These are phyloP conservation scores for Sitophilus oryzae DNA, from an alignment of 1,140 invertebrate species.

Conservation along the genomic window DNA sequence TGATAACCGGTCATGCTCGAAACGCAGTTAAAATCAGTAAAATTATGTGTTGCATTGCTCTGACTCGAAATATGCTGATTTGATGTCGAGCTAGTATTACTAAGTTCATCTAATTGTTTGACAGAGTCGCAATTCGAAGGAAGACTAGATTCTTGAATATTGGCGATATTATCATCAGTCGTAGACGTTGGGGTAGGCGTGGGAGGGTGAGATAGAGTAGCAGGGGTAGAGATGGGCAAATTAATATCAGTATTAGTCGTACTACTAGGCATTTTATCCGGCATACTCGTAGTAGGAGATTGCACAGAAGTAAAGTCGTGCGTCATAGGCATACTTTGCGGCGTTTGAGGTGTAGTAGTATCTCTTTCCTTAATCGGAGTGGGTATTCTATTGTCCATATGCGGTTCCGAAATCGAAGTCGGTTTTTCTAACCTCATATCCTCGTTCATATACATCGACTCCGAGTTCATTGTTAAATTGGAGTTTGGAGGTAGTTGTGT, in stretches of 20 bases:
- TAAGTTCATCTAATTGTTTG: conserved; percentile 36
- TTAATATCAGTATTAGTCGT: conserved; percentile 39
- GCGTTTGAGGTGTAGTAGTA: conserved; percentile 22
- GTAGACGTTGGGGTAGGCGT: conserved; percentile 44
- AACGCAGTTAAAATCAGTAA: conserved; percentile 39
- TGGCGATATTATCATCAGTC: conserved; percentile 41
- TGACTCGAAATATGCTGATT: conserved; percentile 35
- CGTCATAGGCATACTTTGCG: conserved; percentile 34
- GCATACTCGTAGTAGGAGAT: conserved; percentile 40
- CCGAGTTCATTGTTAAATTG: conserved; percentile 30
- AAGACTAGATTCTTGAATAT: conserved; percentile 39
- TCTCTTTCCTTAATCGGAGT: conserved; percentile 18
- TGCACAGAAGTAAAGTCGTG: conserved; percentile 36
- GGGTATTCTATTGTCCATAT: conserved; percentile 28
- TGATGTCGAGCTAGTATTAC: conserved; percentile 26
- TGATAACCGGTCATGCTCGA: conserved; percentile 40
- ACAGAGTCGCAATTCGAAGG: conserved; percentile 37
- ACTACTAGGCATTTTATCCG: conserved; percentile 42
- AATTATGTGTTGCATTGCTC: conserved; percentile 35
- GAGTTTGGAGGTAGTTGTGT: conserved; percentile 25
- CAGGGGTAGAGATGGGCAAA: conserved; percentile 30
- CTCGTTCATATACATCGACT: conserved; percentile 29
- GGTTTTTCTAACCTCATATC: conserved; percentile 29
- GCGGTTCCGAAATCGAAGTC: not conserved
- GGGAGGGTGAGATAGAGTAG: conserved; percentile 42